Evolutionary conservation across 2,888 invertebrate genomes (phyloP).

Genomic region (Anoncus sp.): DNA sequence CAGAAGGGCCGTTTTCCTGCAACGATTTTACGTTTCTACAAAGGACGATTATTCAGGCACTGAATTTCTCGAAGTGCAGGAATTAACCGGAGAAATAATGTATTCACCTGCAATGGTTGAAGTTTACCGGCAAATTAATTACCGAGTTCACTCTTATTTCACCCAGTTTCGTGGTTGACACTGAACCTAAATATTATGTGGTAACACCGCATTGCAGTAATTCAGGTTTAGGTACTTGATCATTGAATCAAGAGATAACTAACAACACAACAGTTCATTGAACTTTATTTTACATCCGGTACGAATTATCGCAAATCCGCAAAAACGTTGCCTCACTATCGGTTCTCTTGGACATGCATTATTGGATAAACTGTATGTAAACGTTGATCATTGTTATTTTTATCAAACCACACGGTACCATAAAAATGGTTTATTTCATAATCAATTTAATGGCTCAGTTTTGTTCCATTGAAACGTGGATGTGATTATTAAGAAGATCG

Average conservation of each 20-base stretch:
- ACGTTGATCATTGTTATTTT: background rate
- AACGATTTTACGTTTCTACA: background rate
- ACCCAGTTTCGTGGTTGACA: background rate
- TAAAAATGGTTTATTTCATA: background rate
- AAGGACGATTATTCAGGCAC: background rate
- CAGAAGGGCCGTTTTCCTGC: background rate
- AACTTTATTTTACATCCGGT: background rate
- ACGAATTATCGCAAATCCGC: background rate
- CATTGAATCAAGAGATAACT: background rate
- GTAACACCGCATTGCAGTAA: background rate
- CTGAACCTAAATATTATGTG: background rate
- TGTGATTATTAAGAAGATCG: slow-evolving; percentile 4
- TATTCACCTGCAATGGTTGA: background rate
- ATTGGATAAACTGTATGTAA: background rate
- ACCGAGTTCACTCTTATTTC: background rate
- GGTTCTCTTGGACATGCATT: background rate
- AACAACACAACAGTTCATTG: background rate
- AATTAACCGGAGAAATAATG: background rate
- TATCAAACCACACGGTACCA: background rate
- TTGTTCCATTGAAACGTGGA: background rate
- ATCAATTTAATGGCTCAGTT: background rate
- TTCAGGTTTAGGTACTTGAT: background rate
- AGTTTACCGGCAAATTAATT: background rate
- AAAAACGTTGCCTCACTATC: background rate
- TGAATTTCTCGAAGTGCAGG: slow-evolving; percentile 17